Base-by-base conservation (phyloP, 2,888 invertebrate species). In the Drosophila prostipennis region DNA sequence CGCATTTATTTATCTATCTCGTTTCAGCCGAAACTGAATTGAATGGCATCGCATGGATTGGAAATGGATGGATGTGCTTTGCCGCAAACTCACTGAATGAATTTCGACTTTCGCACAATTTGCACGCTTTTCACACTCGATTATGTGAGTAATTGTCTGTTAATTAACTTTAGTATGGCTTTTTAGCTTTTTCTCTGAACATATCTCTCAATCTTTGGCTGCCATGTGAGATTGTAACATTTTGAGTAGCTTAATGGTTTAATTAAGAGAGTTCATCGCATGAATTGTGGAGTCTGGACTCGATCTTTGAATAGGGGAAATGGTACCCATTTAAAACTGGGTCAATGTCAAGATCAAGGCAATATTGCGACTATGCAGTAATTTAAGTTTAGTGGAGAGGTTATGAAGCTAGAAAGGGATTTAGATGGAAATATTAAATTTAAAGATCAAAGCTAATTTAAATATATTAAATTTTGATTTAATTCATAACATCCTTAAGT, bases 1-100 rank as follows among this genome's bases (percentile, higher is more conserved):
- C 88, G 82, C 88, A 76, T 79, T 81, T 42, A 58, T 32, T 48
- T 40, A 49, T 58, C 48, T 40, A 49, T 58, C 48, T 69, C 54
- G 54, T 80, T 75, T 58, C 69, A 77, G 53, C 73, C 32, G 59
- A 77, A 83, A 80, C 76, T 79, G 72, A 78, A 73, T 46, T 74
- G 85, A 77, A 55, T 36, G 45, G 87, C 80, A 65, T 55, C 80
- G 49, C 79, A 57, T 63, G 56, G 48, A 52, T 39, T 16, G 48
- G 23, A 51, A 52, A 34, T 16, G 48, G 23, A 51, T 10, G 48
- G 32, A 51, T 10, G 48, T 48, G 46, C 5, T 32, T 10, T 6
- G 46, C 42, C 37, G 19, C 37, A 19, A 23, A 32, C 2, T 42
- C 36, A 58, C 32, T 68, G 70, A 56, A 26, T 59, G 60, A 53